Evolutionary conservation across 2,888 invertebrate genomes (phyloP), one percentile per base, ranked within the genome.

Genomic region (Stenichneumon culpator): DNA sequence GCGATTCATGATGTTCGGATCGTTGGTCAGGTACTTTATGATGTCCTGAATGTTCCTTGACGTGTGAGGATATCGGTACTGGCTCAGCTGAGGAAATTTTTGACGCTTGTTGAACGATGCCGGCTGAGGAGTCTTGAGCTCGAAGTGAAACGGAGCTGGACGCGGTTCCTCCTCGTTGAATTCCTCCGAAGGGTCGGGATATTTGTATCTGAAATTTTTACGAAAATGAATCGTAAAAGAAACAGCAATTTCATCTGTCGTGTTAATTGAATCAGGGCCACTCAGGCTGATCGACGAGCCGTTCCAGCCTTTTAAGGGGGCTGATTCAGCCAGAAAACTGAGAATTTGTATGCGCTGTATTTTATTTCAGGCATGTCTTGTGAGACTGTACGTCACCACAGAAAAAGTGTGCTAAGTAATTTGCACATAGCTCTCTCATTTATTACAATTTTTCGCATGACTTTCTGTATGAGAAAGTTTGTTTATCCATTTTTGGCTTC

Each of bases 111-210:
- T 92, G 84, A 94, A 93, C 0, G 93, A 91, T 0, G 89, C 69
- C 0, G 94, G 94, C 11, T 91, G 90, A 0, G 93, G 93, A 1
- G 92, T 92, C 36, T 92, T 92, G n/a, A 92, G 86, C 69, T 93
- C 92, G 84, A 93, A 93, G 67, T 94, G 94, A 89, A 95, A 95
- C 0, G 95, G 95, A 60, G 94, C 92, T 0, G 95, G 95, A 84
- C 94, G 95, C 0, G 94, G 94, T 91, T 94, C 94, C 90, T 94
- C 89, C 88, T 91, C 50, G 90, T 80, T 86, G 0, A 75, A 69
- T 28, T 88, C 88, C n/a, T 91, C 91, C n/a, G 89, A 88, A 1
- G 87, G 83, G 54, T 87, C 87, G 4, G 89, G 90, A 82, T 89
- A 86, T 82, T 90, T 89, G 79, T 89, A 89, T 80, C 92, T 92